Evolutionary conservation across 1,140 invertebrate species (phyloP), one percentile per base, ranked within the genome.

Genomic region (Bactericera cockerelli): DNA sequence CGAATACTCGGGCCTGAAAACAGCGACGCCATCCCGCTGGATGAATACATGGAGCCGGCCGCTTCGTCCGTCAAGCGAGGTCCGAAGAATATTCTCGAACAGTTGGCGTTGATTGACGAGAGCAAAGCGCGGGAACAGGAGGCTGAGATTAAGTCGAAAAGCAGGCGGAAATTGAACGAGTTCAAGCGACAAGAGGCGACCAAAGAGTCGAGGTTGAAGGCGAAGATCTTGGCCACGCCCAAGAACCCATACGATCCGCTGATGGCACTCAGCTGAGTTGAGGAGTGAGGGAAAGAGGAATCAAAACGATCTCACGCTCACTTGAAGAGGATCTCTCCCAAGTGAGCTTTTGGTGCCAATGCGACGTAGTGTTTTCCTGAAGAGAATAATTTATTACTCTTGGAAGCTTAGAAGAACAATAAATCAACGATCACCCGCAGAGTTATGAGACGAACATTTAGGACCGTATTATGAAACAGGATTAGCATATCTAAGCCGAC

Each of bases 61-160:
- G 26, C 13, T 22, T 26, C 33, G 2, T 42, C 55, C n/a, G 59
- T 22, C 1, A 24, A 36, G 3, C n/a, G 74, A 2, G 76, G 79
- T 64, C 86, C 86, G 1, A 84, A 85, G 65, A 89, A 89, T 67
- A 89, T 89, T 59, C 81, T 88, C 39, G 86, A 89, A 68, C 84
- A 84, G 33, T 66, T 89, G 58, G 77, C 81, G 62, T 76, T 85
- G 68, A 66, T 87, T 1, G 84, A 87, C 63, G 71, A 78, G 57
- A 76, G 80, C 58, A 72, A 75, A 21, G 71, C 76, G 26, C 69
- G 72, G 59, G 26, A 66, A 19, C 36, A 53, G 8, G 49, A 63
- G 36, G 36, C 16, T 1, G 39, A 65, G 36, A 55, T 77, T 61
- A 79, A 79, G 62, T 79, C 78, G 24, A 78, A 79, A 62, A 70